Base-by-base conservation (phyloP, 1,140 invertebrate genomes). In the Drosophila athabasca region DNA sequence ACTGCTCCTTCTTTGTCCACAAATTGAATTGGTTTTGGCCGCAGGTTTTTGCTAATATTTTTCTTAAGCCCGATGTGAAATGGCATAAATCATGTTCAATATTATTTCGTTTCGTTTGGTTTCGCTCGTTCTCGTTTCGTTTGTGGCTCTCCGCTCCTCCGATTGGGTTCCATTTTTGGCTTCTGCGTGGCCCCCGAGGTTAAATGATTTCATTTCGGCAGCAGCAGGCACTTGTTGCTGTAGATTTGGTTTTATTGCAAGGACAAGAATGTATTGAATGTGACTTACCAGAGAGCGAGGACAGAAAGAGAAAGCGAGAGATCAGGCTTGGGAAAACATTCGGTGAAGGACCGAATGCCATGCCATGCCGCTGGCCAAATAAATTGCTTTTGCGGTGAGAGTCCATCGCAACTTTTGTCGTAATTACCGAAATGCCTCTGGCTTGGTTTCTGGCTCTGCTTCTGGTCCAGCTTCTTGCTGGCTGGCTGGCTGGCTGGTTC, bases 81-180 rank as follows among this genome's bases (percentile, higher is more conserved):
- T 85, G 73, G 81, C 62, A 67, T 76, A 82, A 82, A 82, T 79
- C 70, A 88, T 76, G 78, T 88, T 79, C 83, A 76, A 87, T 81
- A 79, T 65, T 55, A 61, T 70, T 77, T 49, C 31, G 44, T 15
- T 58, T 75, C 51, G 39, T 2, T 35, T 35, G 46, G 46, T 57
- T 73, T 62, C 22, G 26, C 35, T 39, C 11, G 24, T 17, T 61
- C 67, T 48, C 54, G 3, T 44, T 46, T 49, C 31, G 41, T 31
- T 72, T 60, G 41, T 46, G 54, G 58, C 41, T 17, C 60, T 22
- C 15, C 50, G 19, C 51, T 29, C 17, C 61, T 29, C 24, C 50
- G 46, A 46, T 29, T 50, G 39, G 9, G 11, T 61, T 70, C 57
- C 55, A 45, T 45, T 76, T 44, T 50, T 24, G 43, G 11, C 52